phyloP scores from a whole-genome alignment of 2,797 vertebrate species.

The Cirrhinus mrigala region DNA sequence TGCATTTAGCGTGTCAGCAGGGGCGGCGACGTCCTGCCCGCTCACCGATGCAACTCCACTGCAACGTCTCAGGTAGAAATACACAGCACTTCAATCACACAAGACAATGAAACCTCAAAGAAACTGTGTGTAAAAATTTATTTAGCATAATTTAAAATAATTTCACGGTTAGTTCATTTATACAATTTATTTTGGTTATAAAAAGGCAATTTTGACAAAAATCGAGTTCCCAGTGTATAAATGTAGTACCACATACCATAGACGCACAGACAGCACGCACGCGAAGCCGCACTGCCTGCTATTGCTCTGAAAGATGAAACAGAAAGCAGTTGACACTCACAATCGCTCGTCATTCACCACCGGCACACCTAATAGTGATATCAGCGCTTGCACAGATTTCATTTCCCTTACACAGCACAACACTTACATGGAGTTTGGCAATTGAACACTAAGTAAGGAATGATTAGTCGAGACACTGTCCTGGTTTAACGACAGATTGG shows the following conservation, averaged over 20 bases:
- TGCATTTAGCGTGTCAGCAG: slow-evolving; percentile 18
- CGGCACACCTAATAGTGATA: neutral
- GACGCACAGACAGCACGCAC: slow-evolving; percentile 25
- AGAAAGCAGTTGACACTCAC: neutral
- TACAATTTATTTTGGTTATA: slow-evolving; percentile 86
- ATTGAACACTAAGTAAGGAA: neutral
- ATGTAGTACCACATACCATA: slow-evolving; percentile 82
- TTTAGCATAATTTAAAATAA: slow-evolving; percentile 88
- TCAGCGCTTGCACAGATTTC: neutral
- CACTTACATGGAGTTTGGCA: neutral
- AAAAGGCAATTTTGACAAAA: slow-evolving; percentile 80
- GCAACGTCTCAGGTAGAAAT: neutral
- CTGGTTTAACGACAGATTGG: neutral
- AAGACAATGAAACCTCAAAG: neutral
- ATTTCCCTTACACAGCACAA: slow-evolving; percentile 18
- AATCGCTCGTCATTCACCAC: slow-evolving; percentile 4
- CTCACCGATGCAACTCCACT: neutral
- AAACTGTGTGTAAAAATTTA: slow-evolving; percentile 68
- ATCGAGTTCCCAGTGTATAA: slow-evolving; percentile 93
- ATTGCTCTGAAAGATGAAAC: slow-evolving; percentile 44
- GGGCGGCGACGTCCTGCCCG: neutral
- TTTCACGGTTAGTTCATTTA: slow-evolving; percentile 88
- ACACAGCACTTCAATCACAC: neutral
- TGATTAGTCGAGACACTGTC: neutral
- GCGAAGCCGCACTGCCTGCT: slow-evolving; percentile 30